Evolutionary conservation across 1,140 invertebrate genomes (phyloP).

Genomic region (Triops longicaudatus): DNA sequence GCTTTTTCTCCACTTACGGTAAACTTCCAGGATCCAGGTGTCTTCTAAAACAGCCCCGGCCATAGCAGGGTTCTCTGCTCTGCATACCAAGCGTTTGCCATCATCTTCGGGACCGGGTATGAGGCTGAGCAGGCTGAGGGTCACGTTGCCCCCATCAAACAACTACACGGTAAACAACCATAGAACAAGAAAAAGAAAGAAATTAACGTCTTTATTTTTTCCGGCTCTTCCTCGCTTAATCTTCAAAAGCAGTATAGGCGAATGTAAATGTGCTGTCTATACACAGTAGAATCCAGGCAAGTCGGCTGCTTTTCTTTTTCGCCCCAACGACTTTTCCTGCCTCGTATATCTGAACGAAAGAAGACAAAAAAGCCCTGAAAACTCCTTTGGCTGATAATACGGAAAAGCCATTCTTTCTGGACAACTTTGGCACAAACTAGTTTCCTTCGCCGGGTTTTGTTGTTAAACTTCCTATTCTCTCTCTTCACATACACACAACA

Average conservation of each 20-base stretch:
- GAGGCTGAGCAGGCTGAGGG: slow-evolving; percentile 71
- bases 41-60: slow-evolving; percentile 64
- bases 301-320: neutral
- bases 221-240: neutral
- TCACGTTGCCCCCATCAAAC: slow-evolving; percentile 68
- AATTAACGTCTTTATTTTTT: slow-evolving; percentile 19
- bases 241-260: neutral
- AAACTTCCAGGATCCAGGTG: slow-evolving; percentile 73
- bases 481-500: neutral
- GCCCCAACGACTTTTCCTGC: neutral
- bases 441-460: neutral
- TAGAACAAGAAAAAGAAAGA: slow-evolving; percentile 29
- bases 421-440: slow-evolving; percentile 15
- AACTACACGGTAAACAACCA: slow-evolving; percentile 49
- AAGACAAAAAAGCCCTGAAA: neutral
- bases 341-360: neutral
- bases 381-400: neutral
- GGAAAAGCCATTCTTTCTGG: slow-evolving; percentile 9
- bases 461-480: slow-evolving; percentile 1
- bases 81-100: slow-evolving; percentile 68
- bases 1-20: slow-evolving; percentile 58
- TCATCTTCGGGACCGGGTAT: slow-evolving; percentile 63
- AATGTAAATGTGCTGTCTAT: neutral
- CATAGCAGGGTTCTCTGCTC: slow-evolving; percentile 80
- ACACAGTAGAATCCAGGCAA: neutral